Conservation (phyloP, 2,113 vertebrate genomes). For the Calonectris borealis region DNA sequence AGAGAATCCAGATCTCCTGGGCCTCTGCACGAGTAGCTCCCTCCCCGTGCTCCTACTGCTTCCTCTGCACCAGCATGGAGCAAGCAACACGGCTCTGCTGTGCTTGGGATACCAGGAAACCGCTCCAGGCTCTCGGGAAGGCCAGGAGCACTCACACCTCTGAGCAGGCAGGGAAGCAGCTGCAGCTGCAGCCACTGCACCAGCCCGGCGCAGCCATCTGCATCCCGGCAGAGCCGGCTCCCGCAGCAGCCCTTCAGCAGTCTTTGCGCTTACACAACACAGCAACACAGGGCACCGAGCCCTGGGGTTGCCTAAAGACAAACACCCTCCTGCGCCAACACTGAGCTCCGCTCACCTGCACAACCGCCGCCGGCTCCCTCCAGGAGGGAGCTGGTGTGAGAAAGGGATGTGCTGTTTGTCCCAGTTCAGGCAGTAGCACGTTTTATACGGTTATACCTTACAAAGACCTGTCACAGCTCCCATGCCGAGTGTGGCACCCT, state of each 20-base stretch:
- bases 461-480: neutral
- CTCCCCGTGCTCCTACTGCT: neutral
- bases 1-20: neutral
- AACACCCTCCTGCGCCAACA: neutral
- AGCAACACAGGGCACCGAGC: neutral
- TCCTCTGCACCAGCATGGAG: neutral
- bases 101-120: neutral
- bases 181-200: rapidly evolving
- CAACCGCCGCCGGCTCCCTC: rapidly evolving
- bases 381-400: neutral
- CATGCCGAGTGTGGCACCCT: rapidly evolving
- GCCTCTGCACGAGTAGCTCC: neutral
- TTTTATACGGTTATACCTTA: neutral
- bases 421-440: neutral
- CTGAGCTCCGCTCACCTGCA: neutral
- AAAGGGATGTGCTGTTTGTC: neutral
- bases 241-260: neutral
- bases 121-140: neutral
- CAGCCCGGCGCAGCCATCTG: no score
- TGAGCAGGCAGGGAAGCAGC: neutral
- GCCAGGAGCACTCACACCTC: neutral
- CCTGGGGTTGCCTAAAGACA: neutral
- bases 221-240: neutral
- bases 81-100: neutral
- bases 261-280: neutral